Conservation (phyloP, 2,797 vertebrate species). For the Onychomys leucogaster region DNA sequence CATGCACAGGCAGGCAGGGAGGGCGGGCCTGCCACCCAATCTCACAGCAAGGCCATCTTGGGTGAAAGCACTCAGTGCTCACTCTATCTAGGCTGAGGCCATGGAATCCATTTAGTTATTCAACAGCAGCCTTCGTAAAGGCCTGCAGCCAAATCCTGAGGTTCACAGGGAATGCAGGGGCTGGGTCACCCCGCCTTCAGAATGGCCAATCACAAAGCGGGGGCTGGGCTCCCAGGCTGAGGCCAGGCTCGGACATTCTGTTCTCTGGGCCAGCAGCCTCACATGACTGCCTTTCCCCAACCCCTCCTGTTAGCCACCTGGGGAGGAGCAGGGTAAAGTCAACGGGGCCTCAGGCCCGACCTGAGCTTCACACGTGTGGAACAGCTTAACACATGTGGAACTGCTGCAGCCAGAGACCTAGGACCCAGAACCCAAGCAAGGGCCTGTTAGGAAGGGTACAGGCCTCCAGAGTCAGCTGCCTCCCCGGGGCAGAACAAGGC, state of each 20-base stretch:
- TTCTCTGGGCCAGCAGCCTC: conserved; percentile 61
- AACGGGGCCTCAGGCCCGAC: not conserved
- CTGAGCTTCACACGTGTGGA: not conserved
- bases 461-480: not conserved
- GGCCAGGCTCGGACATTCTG: conserved; percentile 43
- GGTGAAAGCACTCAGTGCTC: not conserved
- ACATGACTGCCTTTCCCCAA: not conserved
- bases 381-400: not conserved
- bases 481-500: not conserved
- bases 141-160: not conserved
- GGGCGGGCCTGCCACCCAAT: not conserved
- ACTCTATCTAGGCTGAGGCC: not conserved
- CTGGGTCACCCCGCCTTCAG: conserved; percentile 45
- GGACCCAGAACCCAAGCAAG: not conserved
- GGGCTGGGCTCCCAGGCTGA: conserved; percentile 77
- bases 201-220: conserved; percentile 85
- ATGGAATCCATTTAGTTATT: not conserved
- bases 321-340: conserved; percentile 36
- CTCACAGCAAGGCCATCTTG: not conserved
- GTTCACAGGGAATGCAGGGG: not conserved
- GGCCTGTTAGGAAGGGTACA: not conserved
- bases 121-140: not conserved
- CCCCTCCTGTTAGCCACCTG: not conserved
- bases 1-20: too few species aligned
- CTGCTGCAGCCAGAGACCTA: not conserved